Percentiles rank a stretch among this genome's conserved stretches.
Conservation (phyloP, 1,140 invertebrate species). For the Solenopsis invicta region DNA sequence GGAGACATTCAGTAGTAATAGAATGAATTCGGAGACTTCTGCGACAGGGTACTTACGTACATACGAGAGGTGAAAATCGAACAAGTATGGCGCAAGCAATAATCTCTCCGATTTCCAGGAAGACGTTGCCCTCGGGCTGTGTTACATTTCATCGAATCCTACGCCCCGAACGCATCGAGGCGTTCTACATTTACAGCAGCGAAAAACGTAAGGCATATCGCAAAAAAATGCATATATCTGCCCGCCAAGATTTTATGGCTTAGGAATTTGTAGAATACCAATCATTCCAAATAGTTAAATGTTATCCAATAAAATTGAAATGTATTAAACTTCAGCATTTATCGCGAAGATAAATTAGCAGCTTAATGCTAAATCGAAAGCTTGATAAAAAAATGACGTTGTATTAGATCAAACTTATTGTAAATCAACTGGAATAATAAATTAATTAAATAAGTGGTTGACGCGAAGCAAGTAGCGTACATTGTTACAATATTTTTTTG, state of each 20-base stretch:
- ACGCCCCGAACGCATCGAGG: background rate
- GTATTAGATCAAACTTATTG: background rate
- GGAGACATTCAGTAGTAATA: conserved; percentile 8
- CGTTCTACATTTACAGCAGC: background rate
- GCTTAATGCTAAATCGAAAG: conserved; percentile 8
- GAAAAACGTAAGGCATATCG: background rate
- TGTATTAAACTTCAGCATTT: background rate
- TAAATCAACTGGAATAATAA: conserved; percentile 36
- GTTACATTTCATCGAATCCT: conserved; percentile 42
- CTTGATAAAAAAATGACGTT: background rate
- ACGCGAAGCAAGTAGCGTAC: conserved; percentile 82
- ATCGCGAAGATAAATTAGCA: background rate
- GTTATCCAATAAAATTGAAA: background rate
- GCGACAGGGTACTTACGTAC: too few relatives aligned
- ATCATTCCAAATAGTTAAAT: background rate
- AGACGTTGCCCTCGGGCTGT: conserved; percentile 29
- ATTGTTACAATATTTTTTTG: conserved; percentile 82
- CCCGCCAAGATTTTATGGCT: background rate
- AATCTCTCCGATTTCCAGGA: conserved; percentile 71
- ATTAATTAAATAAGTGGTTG: conserved; percentile 67
- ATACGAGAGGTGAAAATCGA: conserved; percentile 61
- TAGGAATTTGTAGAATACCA: background rate
- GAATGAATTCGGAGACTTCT: conserved; percentile 33
- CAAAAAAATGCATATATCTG: background rate
- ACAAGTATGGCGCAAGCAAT: conserved; percentile 56